A percentile compares a stretch with the other conserved stretches of the same genome.
These are phyloP conservation scores for Polydrusus pterygomalis DNA, from an alignment of 2,888 invertebrate species.

Conservation along the genomic window DNA sequence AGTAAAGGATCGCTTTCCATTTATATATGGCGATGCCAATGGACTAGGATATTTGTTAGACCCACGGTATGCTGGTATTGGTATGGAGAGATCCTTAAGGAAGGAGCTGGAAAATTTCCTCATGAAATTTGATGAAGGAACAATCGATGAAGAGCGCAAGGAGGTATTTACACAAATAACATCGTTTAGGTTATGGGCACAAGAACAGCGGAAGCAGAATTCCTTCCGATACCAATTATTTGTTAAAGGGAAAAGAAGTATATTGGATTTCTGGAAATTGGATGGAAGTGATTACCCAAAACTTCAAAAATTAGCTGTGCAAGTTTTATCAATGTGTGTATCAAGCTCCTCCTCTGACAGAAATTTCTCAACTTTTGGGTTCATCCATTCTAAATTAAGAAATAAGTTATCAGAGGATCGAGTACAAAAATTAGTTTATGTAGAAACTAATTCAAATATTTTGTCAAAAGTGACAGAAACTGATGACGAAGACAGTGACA, in stretches of 20 bases:
- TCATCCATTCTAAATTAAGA: slow-evolving; percentile 22
- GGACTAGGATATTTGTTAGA: slow-evolving; percentile 30
- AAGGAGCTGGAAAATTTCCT: slow-evolving; percentile 18
- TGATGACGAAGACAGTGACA: too few species aligned
- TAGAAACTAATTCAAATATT: too few species aligned
- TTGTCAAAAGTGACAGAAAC: too few species aligned
- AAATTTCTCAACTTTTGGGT: slow-evolving; percentile 19
- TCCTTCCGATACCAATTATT: slow-evolving; percentile 8
- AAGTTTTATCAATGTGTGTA: background rate
- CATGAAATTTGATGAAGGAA: slow-evolving; percentile 16
- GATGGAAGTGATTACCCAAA: background rate
- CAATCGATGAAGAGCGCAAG: background rate
- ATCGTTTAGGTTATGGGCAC: slow-evolving; percentile 14
- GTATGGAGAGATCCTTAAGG: slow-evolving; percentile 24
- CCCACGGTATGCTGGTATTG: slow-evolving; percentile 30
- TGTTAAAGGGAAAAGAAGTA: slow-evolving; percentile 8
- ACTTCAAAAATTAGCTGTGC: background rate
- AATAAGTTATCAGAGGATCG: slow-evolving; percentile 1
- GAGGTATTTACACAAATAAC: slow-evolving; percentile 10
- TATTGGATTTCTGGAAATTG: slow-evolving; percentile 1
- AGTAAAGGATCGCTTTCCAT: slow-evolving; percentile 20
- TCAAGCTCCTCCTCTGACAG: slow-evolving; percentile 5
- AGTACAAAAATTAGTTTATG: too few species aligned
- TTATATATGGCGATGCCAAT: slow-evolving; percentile 26
- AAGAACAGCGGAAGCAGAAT: slow-evolving; percentile 8